Percentiles rank a stretch among this genome's conserved stretches.
These are phyloP conservation scores for Eurois occulta DNA, from an alignment of 2,888 invertebrate genomes.

Conservation along the genomic window DNA sequence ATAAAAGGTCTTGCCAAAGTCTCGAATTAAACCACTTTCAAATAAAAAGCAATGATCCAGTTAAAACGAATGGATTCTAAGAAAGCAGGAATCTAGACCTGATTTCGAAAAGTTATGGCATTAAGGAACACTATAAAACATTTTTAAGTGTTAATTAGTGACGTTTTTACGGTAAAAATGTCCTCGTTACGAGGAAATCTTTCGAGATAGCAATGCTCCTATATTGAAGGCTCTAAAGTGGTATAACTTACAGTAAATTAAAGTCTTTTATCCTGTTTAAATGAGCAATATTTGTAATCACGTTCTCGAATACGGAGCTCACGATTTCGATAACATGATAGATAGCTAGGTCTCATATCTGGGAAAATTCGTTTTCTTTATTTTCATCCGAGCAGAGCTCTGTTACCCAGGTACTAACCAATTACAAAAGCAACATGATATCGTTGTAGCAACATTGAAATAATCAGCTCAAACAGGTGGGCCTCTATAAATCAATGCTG, in stretches of 20 bases:
- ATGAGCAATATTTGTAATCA: too few relatives aligned
- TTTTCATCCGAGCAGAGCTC: too few relatives aligned
- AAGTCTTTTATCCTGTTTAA: too few relatives aligned
- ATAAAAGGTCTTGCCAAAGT: neutral
- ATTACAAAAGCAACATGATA: slow-evolving; percentile 44
- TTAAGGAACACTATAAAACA: neutral
- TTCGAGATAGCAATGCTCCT: neutral
- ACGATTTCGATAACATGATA: too few relatives aligned
- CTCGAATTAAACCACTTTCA: neutral
- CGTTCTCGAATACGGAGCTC: too few relatives aligned
- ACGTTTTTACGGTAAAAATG: neutral
- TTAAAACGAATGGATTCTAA: neutral
- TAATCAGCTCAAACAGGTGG: slow-evolving; percentile 78
- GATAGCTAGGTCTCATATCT: too few relatives aligned
- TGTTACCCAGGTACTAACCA: too few relatives aligned
- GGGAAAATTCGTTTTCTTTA: too few relatives aligned
- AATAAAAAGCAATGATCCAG: slow-evolving; percentile 9
- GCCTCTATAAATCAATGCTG: slow-evolving; percentile 75
- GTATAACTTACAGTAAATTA: too few relatives aligned
- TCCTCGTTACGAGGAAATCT: neutral
- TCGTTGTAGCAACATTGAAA: slow-evolving; percentile 4
- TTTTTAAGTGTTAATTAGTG: neutral
- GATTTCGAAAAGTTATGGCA: neutral
- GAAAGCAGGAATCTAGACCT: neutral
- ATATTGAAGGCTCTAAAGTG: neutral